Evolutionary conservation across 2,888 invertebrate genomes (phyloP), one percentile per base, ranked within the genome.

Genomic region (Drosophila mimica): DNA sequence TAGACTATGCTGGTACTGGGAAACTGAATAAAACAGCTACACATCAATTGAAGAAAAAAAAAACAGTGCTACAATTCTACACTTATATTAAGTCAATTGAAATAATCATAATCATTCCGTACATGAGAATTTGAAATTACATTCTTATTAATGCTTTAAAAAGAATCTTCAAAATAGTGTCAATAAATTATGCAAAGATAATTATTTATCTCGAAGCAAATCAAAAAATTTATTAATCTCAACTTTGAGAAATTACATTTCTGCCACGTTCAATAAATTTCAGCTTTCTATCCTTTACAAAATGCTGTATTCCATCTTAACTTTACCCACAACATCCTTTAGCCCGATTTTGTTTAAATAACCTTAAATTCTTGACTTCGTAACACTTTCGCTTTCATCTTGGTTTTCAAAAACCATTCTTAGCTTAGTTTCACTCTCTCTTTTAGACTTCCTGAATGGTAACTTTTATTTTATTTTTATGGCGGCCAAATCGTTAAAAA

Each of bases 381-480:
- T n/a, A 46, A 48, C 57, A 66, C 46, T 64, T 61, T 65, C 66
- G 17, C 46, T 66, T 76, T 36, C 57, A 56, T 56, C 49, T 66
- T 43, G 34, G 30, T 25, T 60, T 15, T 33, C n/a, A 11, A 61
- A 68, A 68, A 54, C 11, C 49, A 60, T 58, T 72, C 17, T n/a
- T 51, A 60, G n/a, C 31, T 53, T n/a, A 65, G 66, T 57, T 70
- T 49, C 53, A 65, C 70, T 60, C 28, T 79, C 30, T 48, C 52
- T 70, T 62, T 59, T 28, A n/a, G 56, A 65, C 74, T 62, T 59
- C 58, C 46, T 46, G 30, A 17, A 30, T 30, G 8, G 6, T 48
- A 76, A 79, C 61, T 86, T 83, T 76, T 82, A 76, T 76, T 71
- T 76, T 71, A 70, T 70, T 79, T 81, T 64, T 59, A 65, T 54